Evolutionary conservation across 2,888 invertebrate species (phyloP).

Genomic region (Acleris holmiana): DNA sequence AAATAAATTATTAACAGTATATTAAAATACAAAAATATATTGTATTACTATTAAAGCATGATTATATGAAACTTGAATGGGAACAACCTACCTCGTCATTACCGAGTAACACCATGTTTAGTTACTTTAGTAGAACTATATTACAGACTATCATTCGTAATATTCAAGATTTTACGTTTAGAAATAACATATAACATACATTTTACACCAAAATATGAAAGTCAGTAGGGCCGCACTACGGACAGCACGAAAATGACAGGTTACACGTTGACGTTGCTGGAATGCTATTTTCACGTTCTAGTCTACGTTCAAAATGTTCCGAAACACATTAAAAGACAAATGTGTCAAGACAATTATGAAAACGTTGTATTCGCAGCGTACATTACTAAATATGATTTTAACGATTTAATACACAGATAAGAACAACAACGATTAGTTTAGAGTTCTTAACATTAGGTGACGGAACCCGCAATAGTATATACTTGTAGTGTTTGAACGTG

Average conservation of each 20-base stretch:
- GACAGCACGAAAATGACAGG: constrained; percentile 27
- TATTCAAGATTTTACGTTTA: constrained; percentile 37
- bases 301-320: no score
- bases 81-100: constrained; percentile 85
- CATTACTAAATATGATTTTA: no score
- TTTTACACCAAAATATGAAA: constrained; percentile 46
- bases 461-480: no score
- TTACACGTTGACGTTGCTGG: constrained; percentile 50
- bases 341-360: no score
- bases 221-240: constrained; percentile 25
- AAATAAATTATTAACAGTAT: constrained; percentile 58
- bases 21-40: constrained; percentile 24
- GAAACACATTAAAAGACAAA: no score
- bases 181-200: constrained; percentile 45
- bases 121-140: constrained; percentile 36
- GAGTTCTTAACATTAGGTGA: not conserved
- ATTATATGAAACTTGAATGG: constrained; percentile 13
- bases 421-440: not conserved
- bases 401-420: not conserved
- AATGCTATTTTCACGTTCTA: constrained; percentile 4
- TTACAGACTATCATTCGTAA: constrained; percentile 37
- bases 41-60: constrained; percentile 18
- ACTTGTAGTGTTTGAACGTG: no score
- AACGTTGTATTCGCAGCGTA: no score
- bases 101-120: constrained; percentile 86